These are phyloP conservation scores for Protobothrops flavoviridis DNA, from an alignment of 2,113 vertebrate species.

Conservation along the genomic window DNA sequence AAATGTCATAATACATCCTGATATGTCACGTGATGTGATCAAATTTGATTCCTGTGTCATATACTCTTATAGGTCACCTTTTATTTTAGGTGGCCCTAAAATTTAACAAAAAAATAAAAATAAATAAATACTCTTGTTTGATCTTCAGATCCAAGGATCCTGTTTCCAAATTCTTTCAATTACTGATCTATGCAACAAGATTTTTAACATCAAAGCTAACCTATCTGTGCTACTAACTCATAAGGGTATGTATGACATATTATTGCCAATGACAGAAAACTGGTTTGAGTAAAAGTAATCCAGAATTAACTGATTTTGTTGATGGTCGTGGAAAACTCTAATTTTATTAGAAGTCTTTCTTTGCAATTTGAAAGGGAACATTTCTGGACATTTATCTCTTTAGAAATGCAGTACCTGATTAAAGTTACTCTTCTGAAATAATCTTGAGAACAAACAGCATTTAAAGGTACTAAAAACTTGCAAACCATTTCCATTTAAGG, in stretches of 20 bases:
- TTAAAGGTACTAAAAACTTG: neutral
- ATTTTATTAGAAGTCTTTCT: neutral
- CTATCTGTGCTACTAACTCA: neutral
- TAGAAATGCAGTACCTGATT: neutral
- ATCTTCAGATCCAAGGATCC: neutral
- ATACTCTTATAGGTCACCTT: too few relatives aligned
- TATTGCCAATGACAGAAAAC: neutral
- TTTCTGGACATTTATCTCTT: neutral
- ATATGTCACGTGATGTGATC: too few relatives aligned
- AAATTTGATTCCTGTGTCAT: too few relatives aligned
- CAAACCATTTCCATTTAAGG: neutral
- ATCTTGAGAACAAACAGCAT: neutral
- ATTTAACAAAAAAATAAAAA: neutral
- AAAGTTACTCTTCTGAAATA: neutral
- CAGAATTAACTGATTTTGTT: neutral
- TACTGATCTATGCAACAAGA: neutral
- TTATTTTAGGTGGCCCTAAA: neutral
- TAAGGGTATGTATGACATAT: neutral
- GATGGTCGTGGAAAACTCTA: neutral
- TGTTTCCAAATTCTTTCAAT: neutral
- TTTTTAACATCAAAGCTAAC: neutral
- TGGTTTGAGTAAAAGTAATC: neutral
- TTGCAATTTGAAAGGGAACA: neutral
- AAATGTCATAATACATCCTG: too few relatives aligned
- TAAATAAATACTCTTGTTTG: neutral